Conservation (phyloP, 1,140 invertebrate genomes). For the Meloidogyne exigua region DNA sequence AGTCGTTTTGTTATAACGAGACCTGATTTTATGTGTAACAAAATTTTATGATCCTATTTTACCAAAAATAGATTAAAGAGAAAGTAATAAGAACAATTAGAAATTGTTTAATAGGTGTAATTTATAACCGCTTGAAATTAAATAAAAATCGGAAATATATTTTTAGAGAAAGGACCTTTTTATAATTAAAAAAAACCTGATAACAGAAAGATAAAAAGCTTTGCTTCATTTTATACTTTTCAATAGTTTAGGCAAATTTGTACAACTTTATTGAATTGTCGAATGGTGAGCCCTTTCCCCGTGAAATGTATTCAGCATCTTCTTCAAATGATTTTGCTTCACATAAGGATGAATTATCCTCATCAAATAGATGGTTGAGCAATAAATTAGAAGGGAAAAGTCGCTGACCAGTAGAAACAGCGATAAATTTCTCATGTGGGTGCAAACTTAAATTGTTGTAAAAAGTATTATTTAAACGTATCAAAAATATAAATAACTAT, state of each 20-base stretch:
- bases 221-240: not conserved
- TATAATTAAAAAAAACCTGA: not conserved
- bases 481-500: not conserved
- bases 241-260: slow-evolving; percentile 11
- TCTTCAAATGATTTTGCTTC: not conserved
- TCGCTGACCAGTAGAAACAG: slow-evolving; percentile 37
- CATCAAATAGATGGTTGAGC: not conserved
- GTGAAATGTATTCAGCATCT: not conserved
- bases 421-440: slow-evolving; percentile 33
- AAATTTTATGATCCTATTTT: not conserved
- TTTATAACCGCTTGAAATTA: not conserved
- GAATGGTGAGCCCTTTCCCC: slow-evolving; percentile 15
- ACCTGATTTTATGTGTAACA: not conserved
- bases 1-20: not conserved
- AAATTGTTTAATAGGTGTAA: not conserved
- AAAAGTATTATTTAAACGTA: not conserved
- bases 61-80: not conserved
- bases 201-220: not conserved
- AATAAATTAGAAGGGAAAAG: slow-evolving; percentile 33
- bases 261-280: slow-evolving; percentile 27
- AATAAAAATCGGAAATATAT: not conserved
- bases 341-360: slow-evolving; percentile 23
- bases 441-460: slow-evolving; percentile 38
- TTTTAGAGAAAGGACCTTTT: not conserved
- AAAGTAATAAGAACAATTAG: not conserved